Evolutionary conservation across 2,888 invertebrate species (phyloP).

Genomic region (Hypolimnas misippus): DNA sequence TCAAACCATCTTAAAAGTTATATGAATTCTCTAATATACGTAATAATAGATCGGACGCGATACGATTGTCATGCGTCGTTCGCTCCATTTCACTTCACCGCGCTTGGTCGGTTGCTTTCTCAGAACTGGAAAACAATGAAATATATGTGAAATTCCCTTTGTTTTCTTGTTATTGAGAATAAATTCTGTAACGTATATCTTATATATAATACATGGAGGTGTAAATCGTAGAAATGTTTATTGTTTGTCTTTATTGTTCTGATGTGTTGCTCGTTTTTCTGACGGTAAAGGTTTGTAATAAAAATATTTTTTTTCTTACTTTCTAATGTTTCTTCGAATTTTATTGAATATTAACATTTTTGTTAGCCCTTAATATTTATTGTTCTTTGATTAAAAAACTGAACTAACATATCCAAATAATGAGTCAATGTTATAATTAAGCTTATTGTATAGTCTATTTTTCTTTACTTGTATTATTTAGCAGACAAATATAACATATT

Average conservation of each 20-base stretch:
- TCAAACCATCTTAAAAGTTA: neutral
- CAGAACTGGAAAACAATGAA: neutral
- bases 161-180: neutral
- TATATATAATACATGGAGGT: neutral
- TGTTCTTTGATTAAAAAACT: too few species aligned
- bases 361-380: neutral
- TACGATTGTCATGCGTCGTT: slow-evolving; percentile 15
- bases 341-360: neutral
- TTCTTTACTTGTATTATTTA: too few species aligned
- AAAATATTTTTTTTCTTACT: neutral
- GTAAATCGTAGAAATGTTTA: neutral
- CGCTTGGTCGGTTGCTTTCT: slow-evolving; percentile 3
- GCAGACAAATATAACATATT: too few species aligned
- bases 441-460: too few species aligned
- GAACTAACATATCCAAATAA: too few species aligned
- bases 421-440: too few species aligned
- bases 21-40: neutral
- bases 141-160: neutral
- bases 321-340: neutral
- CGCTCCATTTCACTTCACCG: slow-evolving; percentile 13
- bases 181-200: slow-evolving; percentile 1
- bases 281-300: neutral
- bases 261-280: neutral
- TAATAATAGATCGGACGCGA: slow-evolving; percentile 9
- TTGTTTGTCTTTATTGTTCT: neutral